Conservation (phyloP, 2,888 invertebrate species). For the Deilephila porcellus region DNA sequence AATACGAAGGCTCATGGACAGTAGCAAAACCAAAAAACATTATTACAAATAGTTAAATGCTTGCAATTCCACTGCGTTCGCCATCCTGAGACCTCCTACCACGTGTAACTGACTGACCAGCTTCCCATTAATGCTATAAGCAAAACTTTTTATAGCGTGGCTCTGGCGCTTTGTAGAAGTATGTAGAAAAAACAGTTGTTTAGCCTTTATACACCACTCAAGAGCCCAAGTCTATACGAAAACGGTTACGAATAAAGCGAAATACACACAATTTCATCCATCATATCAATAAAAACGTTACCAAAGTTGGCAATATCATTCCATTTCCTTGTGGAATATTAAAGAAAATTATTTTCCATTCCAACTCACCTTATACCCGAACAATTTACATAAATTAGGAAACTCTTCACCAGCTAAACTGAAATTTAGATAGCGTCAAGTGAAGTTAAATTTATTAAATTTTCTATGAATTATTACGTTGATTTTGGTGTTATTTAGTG, state of each 20-base stretch:
- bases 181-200: not conserved
- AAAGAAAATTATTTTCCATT: slow-evolving; percentile 74
- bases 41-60: too few relatives aligned
- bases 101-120: too few relatives aligned
- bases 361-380: slow-evolving; percentile 57
- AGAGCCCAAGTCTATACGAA: not conserved
- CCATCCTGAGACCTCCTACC: too few relatives aligned
- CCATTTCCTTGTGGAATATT: slow-evolving; percentile 65
- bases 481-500: slow-evolving; percentile 53
- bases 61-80: too few relatives aligned
- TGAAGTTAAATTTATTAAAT: slow-evolving; percentile 64
- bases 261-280: not conserved
- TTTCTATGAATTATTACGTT: slow-evolving; percentile 54
- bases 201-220: too few relatives aligned
- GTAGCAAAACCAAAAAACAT: too few relatives aligned
- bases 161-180: not conserved
- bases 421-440: slow-evolving; percentile 61
- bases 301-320: slow-evolving; percentile 44
- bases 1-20: too few relatives aligned
- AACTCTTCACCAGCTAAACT: slow-evolving; percentile 65
- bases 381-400: slow-evolving; percentile 77
- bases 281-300: slow-evolving; percentile 38
- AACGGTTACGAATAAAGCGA: not conserved
- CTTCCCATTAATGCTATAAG: too few relatives aligned
- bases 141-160: too few relatives aligned